Base-by-base conservation (phyloP, 2,888 invertebrate genomes). In the Cordylochernes scorpioides region DNA sequence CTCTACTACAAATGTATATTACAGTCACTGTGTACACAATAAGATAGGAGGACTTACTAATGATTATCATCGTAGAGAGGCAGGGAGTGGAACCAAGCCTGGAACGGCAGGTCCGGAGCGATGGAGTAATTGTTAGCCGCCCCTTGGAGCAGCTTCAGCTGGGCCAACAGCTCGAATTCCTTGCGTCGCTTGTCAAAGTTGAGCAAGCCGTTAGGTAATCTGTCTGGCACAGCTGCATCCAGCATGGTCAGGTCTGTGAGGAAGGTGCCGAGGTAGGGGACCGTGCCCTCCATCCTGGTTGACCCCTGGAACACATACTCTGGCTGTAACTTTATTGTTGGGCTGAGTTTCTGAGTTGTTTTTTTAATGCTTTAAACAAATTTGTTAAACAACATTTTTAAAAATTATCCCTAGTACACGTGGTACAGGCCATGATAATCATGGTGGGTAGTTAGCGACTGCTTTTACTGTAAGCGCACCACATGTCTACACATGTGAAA, bases 231-330 rank as follows among this genome's bases (percentile, higher is more conserved):
- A 22, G 36, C 36, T 22, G 91, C 91, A 9, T 97, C 88, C 46
- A 94, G 84, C 86, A 94, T 91, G 2, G 88, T 91, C 40, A 97
- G 65, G 56, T 97, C 97, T 3, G 94, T 97, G 31, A 97, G 61
- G 55, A 97, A 97, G 3, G 91, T 94, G 15, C 94, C 94, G 38
- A 97, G 59, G 51, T 91, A 97, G 9, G 97, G 97, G 47, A 94
- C 84, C 3, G 91, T 91, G 10, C 91, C 91, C 30, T 38, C 34
- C 33, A 38, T 36, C n/a, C n/a, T n/a, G 14, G 34, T 36, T 15
- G 21, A 32, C 9, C 25, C 24, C 36, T 36, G 14, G 10, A 33
- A 28, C 13, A 19, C 10, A 22, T 5, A n/a, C n/a, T n/a, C n/a
- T n/a, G n/a, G n/a, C n/a, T n/a, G n/a, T n/a, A n/a, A n/a, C n/a